These are phyloP conservation scores for Cephalotes varians DNA, from an alignment of 2,888 invertebrate species.

Conservation along the genomic window DNA sequence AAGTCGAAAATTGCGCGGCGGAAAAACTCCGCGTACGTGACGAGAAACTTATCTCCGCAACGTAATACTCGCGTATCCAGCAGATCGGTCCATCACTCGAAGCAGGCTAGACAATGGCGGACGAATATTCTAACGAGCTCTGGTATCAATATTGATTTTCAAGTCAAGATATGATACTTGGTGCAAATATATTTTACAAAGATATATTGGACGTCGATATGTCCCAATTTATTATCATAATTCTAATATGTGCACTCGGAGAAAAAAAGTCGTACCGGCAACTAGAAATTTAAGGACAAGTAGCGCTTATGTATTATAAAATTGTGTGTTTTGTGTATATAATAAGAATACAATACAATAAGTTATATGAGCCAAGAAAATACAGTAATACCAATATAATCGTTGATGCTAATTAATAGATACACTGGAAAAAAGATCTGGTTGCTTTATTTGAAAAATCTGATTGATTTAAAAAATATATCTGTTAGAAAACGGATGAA, in stretches of 20 bases:
- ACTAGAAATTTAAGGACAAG: no score
- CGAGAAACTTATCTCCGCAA: slow-evolving; percentile 27
- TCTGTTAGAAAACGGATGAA: no score
- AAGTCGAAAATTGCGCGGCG: slow-evolving; percentile 41
- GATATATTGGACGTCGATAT: not conserved
- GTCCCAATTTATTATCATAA: not conserved
- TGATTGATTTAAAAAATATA: no score
- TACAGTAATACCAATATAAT: no score
- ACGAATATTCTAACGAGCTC: not conserved
- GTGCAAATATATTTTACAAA: not conserved
- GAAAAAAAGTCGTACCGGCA: no score
- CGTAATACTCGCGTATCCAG: not conserved
- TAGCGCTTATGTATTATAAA: no score
- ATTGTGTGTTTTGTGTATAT: no score
- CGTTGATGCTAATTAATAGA: no score
- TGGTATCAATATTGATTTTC: not conserved
- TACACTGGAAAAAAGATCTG: no score
- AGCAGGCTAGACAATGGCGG: not conserved
- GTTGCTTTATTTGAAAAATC: no score
- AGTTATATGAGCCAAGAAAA: no score
- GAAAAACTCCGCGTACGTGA: slow-evolving; percentile 34
- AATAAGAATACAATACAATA: no score
- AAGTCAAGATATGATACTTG: not conserved
- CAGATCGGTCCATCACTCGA: not conserved
- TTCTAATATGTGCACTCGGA: not conserved